A percentile compares a stretch with the other conserved stretches of the same genome.
phyloP scores from a whole-genome alignment of 1,140 invertebrate species.

The Anoplophora glabripennis region DNA sequence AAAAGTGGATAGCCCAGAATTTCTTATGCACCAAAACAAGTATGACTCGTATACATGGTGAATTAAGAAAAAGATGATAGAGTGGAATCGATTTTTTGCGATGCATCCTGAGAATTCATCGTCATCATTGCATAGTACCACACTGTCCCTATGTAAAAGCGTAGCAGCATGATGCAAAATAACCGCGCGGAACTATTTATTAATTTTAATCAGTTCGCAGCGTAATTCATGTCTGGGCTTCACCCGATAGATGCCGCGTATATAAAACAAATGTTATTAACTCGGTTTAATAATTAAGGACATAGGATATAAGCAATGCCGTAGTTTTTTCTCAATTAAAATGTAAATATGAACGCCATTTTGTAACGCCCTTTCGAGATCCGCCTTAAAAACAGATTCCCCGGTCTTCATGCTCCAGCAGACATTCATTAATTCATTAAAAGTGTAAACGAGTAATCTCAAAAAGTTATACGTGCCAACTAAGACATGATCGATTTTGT shows the following conservation, averaged over 20 bases:
- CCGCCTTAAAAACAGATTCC: constrained; percentile 23
- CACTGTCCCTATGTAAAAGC: no score
- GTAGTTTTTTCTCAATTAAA: constrained; percentile 33
- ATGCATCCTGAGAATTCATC: no score
- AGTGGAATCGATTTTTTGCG: no score
- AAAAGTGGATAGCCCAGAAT: no score
- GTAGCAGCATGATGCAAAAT: no score
- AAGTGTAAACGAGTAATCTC: background rate
- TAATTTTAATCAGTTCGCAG: constrained; percentile 3
- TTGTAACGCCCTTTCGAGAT: constrained; percentile 33
- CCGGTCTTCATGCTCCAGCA: constrained; percentile 22
- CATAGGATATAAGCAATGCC: constrained; percentile 11
- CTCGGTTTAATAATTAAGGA: constrained; percentile 11
- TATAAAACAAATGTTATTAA: constrained; percentile 2
- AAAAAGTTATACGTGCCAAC: background rate
- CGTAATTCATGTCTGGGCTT: background rate
- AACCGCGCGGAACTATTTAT: background rate
- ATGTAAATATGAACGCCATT: constrained; percentile 37
- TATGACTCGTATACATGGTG: no score
- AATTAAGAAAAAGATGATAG: no score
- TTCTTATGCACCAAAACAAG: no score
- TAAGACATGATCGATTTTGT: no score
- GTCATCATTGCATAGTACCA: no score
- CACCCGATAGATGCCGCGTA: constrained; percentile 3
- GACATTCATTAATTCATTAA: constrained; percentile 28